phyloP scores from a whole-genome alignment of 2,797 vertebrate species.

The Capromys pilorides region DNA sequence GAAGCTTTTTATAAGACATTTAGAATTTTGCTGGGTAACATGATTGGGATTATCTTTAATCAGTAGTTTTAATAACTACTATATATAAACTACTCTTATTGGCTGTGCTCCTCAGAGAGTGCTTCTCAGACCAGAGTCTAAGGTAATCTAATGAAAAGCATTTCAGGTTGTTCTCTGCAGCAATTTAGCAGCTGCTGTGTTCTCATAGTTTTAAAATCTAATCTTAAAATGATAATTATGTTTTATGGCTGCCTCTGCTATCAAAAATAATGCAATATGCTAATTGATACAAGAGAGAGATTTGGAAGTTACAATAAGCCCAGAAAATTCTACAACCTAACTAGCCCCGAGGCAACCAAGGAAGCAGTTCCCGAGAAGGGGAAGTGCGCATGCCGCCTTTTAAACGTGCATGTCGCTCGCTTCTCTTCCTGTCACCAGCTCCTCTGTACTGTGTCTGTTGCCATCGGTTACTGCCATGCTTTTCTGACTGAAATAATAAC shows the following conservation, averaged over 20 bases:
- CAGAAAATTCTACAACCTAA: neutral
- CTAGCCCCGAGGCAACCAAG: neutral
- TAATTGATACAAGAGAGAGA: neutral
- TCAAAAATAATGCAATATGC: neutral
- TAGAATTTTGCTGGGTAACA: neutral
- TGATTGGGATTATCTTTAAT: neutral
- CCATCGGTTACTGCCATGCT: neutral
- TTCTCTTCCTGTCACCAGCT: neutral
- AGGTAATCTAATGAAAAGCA: conserved; percentile 19
- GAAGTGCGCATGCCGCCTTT: neutral
- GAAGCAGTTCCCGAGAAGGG: neutral
- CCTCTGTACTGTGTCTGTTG: neutral
- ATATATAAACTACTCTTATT: neutral
- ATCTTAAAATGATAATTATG: conserved; percentile 20
- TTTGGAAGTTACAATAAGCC: neutral
- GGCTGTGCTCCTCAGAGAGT: neutral
- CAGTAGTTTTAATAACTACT: neutral
- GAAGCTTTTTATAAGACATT: neutral
- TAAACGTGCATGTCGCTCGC: too few species aligned
- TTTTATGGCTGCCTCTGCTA: conserved; percentile 10
- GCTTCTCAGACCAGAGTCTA: conserved; percentile 4
- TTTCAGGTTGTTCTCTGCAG: neutral
- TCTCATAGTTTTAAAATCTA: conserved; percentile 12
- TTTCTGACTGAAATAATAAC: neutral
- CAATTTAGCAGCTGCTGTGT: neutral